These are phyloP conservation scores for Cosmia trapezina DNA, from an alignment of 2,888 invertebrate genomes.

Conservation along the genomic window DNA sequence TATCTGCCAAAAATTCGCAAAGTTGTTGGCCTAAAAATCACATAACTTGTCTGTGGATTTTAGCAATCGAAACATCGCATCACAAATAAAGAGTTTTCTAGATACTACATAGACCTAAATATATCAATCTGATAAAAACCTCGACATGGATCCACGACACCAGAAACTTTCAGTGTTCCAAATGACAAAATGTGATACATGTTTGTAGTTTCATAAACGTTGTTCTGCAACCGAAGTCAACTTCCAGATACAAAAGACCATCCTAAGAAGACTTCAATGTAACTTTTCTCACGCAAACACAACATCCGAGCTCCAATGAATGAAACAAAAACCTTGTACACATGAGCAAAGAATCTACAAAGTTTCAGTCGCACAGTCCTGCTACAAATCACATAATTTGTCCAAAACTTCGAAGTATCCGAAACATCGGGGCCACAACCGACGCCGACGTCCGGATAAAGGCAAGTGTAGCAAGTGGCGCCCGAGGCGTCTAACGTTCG, in stretches of 20 bases:
- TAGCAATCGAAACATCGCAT: constrained; percentile 59
- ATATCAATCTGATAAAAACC: not conserved
- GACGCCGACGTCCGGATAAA: constrained; percentile 71
- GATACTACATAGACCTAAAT: not conserved
- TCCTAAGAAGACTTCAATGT: not conserved
- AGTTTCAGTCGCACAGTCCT: constrained; percentile 32
- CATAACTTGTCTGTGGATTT: constrained; percentile 27
- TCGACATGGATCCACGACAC: not conserved
- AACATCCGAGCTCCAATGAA: not conserved
- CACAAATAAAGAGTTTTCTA: constrained; percentile 5
- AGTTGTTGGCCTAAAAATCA: constrained; percentile 10
- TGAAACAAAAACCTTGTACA: constrained; percentile 15
- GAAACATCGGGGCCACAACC: constrained; percentile 69
- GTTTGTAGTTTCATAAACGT: not conserved
- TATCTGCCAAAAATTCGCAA: not conserved
- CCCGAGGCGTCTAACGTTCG: constrained; percentile 80
- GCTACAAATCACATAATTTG: constrained; percentile 63
- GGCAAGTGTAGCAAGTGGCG: constrained; percentile 78
- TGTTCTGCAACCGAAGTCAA: not conserved
- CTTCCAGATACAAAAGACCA: not conserved
- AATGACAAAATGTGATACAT: not conserved
- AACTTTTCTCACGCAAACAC: not conserved
- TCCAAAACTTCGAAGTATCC: constrained; percentile 61
- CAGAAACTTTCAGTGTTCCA: not conserved
- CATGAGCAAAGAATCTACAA: constrained; percentile 41